Evolutionary conservation across 2,797 vertebrate genomes (phyloP), one percentile per base, ranked within the genome.

Genomic region (Coranthus polyacanthus): DNA sequence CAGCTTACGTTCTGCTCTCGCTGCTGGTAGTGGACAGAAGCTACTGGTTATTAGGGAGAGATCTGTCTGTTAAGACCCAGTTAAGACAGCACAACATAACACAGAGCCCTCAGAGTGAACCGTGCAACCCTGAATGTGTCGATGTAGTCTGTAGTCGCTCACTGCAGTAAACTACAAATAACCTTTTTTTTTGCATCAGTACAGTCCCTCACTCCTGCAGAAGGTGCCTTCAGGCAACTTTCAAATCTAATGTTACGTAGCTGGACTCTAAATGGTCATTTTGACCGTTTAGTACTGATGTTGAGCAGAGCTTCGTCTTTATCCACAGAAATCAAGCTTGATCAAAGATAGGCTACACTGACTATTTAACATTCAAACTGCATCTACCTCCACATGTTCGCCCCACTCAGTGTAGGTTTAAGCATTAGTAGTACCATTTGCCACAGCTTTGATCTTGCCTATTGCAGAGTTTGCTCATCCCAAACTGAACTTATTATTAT

Each of bases 241-340:
- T 22, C 53, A 43, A 66, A 55, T 60, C 57, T 46, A n/a, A 58
- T 37, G 29, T 59, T 67, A 18, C 45, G 16, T 37, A 39, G 59
- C 63, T 58, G 49, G 18, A 15, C 52, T 65, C 60, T 36, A 52
- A 80, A 76, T 57, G 64, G 72, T 72, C 55, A 36, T 46, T 56
- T 79, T 73, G 65, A 63, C 75, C 59, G 57, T 53, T 50, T 34
- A 70, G 51, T 57, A 26, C 22, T 26, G 56, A 53, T n/a, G 3
- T 60, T 78, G 62, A 24, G 55, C 75, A 54, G 65, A 69, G 66
- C 63, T 47, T 68, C 37, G 18, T 17, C 50, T 52, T 57, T 49
- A 83, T 83, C 59, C 45, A 32, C n/a, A 26, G 52, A 63, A 71
- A 65, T 70, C 50, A 54, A 22, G 54, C 47, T 69, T 64, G 49